Evolutionary conservation across 2,888 invertebrate species (phyloP).

Genomic region (Eudemis profundana): DNA sequence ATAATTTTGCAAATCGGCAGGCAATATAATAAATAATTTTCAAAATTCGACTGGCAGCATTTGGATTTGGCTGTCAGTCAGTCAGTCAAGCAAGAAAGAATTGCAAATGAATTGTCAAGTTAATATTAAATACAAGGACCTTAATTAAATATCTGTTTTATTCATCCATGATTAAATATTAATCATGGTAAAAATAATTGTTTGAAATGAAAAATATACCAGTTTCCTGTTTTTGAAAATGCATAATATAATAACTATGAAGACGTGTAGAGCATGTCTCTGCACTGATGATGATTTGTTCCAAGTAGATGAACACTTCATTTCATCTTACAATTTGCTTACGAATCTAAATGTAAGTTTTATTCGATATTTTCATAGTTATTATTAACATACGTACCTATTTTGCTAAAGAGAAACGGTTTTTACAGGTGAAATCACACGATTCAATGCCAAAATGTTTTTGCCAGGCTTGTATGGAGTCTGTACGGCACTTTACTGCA

Average conservation of each 20-base stretch:
- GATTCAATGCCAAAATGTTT: conserved; percentile 28
- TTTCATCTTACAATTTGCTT: conserved; percentile 23
- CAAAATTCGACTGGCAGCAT: no score
- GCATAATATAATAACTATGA: conserved; percentile 4
- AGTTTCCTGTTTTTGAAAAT: neutral
- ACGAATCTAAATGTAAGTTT: conserved; percentile 27
- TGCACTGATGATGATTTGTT: conserved; percentile 5
- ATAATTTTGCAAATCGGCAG: no score
- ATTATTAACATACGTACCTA: neutral
- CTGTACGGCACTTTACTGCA: conserved; percentile 16
- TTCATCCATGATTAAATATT: no score
- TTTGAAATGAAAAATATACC: no score
- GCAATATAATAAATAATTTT: no score
- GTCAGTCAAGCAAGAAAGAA: no score
- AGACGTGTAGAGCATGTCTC: conserved; percentile 33
- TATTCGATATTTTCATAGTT: neutral
- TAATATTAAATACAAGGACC: no score
- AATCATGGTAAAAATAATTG: no score
- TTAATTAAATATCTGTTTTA: no score
- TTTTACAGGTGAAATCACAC: conserved; percentile 21
- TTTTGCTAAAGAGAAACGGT: neutral
- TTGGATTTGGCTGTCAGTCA: no score
- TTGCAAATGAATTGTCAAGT: no score
- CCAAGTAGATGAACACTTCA: conserved; percentile 11
- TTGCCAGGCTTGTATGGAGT: conserved; percentile 19